phyloP scores from a whole-genome alignment of 1,140 invertebrate species.

The Zophobas atratus region DNA sequence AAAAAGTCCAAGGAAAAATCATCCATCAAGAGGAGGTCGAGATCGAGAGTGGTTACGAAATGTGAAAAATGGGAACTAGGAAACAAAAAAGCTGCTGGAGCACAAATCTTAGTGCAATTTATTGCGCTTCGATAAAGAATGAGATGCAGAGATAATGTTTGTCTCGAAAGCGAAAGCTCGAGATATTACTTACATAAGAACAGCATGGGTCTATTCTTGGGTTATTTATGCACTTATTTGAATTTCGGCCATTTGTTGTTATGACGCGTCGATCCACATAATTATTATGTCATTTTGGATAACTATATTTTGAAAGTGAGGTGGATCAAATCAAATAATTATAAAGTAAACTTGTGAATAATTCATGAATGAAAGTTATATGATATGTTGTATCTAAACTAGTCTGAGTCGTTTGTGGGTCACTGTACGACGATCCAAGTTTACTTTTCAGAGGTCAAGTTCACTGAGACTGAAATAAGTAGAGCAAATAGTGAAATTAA shows the following conservation, averaged over 20 bases:
- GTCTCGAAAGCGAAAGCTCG: not conserved
- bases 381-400: slow-evolving; percentile 21
- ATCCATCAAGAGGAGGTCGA: slow-evolving; percentile 13
- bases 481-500: slow-evolving; percentile 27
- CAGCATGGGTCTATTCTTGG: not conserved
- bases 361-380: slow-evolving; percentile 30
- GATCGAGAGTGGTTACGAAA: slow-evolving; percentile 6
- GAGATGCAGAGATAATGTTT: not conserved
- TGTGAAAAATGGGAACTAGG: slow-evolving; percentile 25
- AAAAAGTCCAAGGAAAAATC: slow-evolving; percentile 30
- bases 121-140: not conserved
- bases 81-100: not conserved
- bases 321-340: slow-evolving; percentile 5
- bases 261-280: not conserved
- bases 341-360: slow-evolving; percentile 8
- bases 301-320: not conserved
- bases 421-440: slow-evolving; percentile 16
- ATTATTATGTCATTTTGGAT: too few relatives aligned
- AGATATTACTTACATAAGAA: not conserved
- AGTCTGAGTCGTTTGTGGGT: slow-evolving; percentile 27
- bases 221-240: not conserved
- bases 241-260: slow-evolving; percentile 1
- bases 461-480: slow-evolving; percentile 42
- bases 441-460: slow-evolving; percentile 38
- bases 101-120: not conserved